phyloP scores from a whole-genome alignment of 2,888 invertebrate species.

The Limnephilus marmoratus region DNA sequence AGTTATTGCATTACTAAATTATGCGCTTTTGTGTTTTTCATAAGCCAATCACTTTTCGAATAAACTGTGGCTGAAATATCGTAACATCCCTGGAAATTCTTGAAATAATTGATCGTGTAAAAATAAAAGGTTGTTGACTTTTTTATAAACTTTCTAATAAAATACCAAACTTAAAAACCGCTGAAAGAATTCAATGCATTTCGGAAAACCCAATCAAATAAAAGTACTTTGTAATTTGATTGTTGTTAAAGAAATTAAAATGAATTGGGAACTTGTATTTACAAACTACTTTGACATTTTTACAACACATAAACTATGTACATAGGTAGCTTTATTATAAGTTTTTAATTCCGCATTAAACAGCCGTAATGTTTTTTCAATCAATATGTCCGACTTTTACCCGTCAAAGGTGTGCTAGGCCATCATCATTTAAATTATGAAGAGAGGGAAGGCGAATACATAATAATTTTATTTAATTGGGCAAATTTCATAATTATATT shows the following conservation, averaged over 20 bases:
- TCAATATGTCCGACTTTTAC: too few species aligned
- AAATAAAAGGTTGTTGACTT: background rate
- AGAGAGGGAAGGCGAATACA: too few species aligned
- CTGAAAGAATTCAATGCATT: background rate
- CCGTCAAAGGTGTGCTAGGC: too few species aligned
- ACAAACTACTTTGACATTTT: background rate
- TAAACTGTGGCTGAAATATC: background rate
- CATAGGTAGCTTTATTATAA: too few species aligned
- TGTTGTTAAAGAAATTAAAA: background rate
- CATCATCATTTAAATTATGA: too few species aligned
- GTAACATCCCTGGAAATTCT: background rate
- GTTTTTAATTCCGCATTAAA: too few species aligned
- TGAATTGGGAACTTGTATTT: background rate
- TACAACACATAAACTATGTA: background rate
- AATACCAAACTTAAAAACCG: background rate
- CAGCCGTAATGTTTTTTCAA: too few species aligned
- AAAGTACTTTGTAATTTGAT: background rate
- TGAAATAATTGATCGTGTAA: background rate
- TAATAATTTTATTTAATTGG: too few species aligned
- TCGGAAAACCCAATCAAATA: background rate
- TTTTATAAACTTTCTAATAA: constrained; percentile 2
- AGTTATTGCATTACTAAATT: background rate
- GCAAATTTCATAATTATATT: too few species aligned
- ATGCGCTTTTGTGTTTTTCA: background rate
- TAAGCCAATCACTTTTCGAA: background rate